Evolutionary conservation across 92 coral and sea anemone species (phyloP).

Genomic region (Parazoanthus swiftii): DNA sequence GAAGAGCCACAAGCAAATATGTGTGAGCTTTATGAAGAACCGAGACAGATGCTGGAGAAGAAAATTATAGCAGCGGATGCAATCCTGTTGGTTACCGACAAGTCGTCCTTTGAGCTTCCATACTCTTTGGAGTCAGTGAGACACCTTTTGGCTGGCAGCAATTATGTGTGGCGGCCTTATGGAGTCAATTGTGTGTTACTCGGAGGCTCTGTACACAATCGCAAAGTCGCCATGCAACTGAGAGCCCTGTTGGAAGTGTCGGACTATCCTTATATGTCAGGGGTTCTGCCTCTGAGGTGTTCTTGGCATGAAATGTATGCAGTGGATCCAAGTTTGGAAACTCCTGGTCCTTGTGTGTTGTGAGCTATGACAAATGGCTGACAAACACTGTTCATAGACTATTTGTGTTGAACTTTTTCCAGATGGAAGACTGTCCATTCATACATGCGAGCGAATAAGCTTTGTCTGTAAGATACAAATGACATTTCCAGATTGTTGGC

Average conservation of each 20-base stretch:
- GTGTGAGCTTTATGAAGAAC: slow-evolving; percentile 79
- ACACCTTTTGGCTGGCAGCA: slow-evolving; percentile 73
- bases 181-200: slow-evolving; percentile 95
- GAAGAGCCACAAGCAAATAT: slow-evolving; percentile 78
- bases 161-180: slow-evolving; percentile 91
- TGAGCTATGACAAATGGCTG: slow-evolving; percentile 6
- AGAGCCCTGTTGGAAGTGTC: slow-evolving; percentile 89
- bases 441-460: slow-evolving; percentile 1
- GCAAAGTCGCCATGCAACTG: slow-evolving; percentile 92
- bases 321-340: slow-evolving; percentile 96
- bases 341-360: slow-evolving; percentile 99
- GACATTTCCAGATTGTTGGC: neutral
- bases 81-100: slow-evolving; percentile 87
- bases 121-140: slow-evolving; percentile 76
- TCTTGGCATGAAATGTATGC: slow-evolving; percentile 97
- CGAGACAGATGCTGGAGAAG: slow-evolving; percentile 73
- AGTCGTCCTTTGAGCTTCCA: slow-evolving; percentile 79
- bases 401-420: slow-evolving; percentile 13
- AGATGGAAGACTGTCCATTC: neutral
- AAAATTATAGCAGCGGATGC: slow-evolving; percentile 95
- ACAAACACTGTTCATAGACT: slow-evolving; percentile 50
- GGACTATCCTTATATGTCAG: slow-evolving; percentile 96
- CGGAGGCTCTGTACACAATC: slow-evolving; percentile 97
- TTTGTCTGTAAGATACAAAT: slow-evolving; percentile 33
- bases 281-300: slow-evolving; percentile 90